phyloP scores from a whole-genome alignment of 1,140 invertebrate genomes.

The Thalassaphorura encarpata region DNA sequence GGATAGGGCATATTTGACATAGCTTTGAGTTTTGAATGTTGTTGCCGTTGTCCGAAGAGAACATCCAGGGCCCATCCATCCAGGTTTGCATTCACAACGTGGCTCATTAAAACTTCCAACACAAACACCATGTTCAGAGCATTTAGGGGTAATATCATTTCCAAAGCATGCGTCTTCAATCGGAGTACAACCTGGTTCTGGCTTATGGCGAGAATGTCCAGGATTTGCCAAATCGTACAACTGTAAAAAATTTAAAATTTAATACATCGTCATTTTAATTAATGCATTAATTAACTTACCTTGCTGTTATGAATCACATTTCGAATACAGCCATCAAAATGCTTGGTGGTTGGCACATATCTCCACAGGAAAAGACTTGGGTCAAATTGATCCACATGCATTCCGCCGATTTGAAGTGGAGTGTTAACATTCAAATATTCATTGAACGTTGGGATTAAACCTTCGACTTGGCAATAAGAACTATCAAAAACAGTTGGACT shows the following conservation, averaged over 20 bases:
- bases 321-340: conserved; percentile 86
- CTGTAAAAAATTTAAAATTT: conserved; percentile 30
- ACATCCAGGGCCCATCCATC: conserved; percentile 65
- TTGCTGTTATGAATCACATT: conserved; percentile 94
- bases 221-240: conserved; percentile 81
- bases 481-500: conserved; percentile 71
- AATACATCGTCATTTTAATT: conserved; percentile 5
- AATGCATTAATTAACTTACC: conserved; percentile 15
- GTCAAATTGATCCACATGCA: conserved; percentile 75
- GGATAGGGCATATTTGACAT: conserved; percentile 88
- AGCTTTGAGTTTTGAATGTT: conserved; percentile 83
- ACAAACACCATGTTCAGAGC: conserved; percentile 85
- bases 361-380: conserved; percentile 75
- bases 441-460: conserved; percentile 84
- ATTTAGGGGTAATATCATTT: conserved; percentile 64
- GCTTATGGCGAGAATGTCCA: conserved; percentile 68
- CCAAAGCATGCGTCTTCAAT: conserved; percentile 74
- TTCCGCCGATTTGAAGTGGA: conserved; percentile 83
- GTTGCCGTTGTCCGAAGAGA: conserved; percentile 70
- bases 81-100: conserved; percentile 50
- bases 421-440: conserved; percentile 94
- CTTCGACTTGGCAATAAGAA: conserved; percentile 72
- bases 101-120: conserved; percentile 78
- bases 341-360: conserved; percentile 62
- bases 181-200: conserved; percentile 67